Percentiles rank a stretch among this genome's conserved stretches.
These are phyloP conservation scores for Agrotis puta DNA, from an alignment of 2,888 invertebrate genomes.

Conservation along the genomic window DNA sequence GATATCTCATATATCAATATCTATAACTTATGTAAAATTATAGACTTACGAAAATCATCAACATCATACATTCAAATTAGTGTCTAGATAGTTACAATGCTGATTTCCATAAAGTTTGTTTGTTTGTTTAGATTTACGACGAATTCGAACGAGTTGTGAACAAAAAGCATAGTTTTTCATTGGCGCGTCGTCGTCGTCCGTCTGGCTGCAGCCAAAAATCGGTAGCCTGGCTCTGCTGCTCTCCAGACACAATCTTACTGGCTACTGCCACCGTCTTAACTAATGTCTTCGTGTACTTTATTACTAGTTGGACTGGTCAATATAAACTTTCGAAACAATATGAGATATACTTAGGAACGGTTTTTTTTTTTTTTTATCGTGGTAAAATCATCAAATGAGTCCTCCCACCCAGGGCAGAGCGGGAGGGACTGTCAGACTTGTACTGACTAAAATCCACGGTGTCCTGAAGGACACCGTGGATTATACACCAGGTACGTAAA, in stretches of 20 bases:
- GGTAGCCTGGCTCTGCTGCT: slow-evolving; percentile 78
- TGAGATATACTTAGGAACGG: background rate
- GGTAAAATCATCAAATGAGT: too few relatives aligned
- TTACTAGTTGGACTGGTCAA: slow-evolving; percentile 34
- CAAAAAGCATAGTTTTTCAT: slow-evolving; percentile 87
- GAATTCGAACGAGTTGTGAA: slow-evolving; percentile 69
- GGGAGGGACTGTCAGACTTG: too few relatives aligned
- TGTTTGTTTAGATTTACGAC: slow-evolving; percentile 67
- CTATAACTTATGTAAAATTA: background rate
- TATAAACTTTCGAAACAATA: slow-evolving; percentile 33
- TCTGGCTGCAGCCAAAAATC: slow-evolving; percentile 83
- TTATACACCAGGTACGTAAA: too few relatives aligned
- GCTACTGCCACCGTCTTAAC: slow-evolving; percentile 60
- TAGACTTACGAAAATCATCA: slow-evolving; percentile 29
- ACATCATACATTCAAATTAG: slow-evolving; percentile 51
- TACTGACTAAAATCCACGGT: too few relatives aligned
- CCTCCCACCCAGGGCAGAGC: too few relatives aligned
- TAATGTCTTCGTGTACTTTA: slow-evolving; percentile 55
- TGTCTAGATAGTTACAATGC: slow-evolving; percentile 52
- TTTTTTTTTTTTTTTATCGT: too few relatives aligned
- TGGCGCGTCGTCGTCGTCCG: slow-evolving; percentile 74
- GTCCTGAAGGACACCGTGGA: too few relatives aligned
- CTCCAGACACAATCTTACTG: slow-evolving; percentile 70
- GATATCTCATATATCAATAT: too few relatives aligned
- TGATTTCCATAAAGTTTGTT: slow-evolving; percentile 68